A percentile compares a stretch with the other conserved stretches of the same genome.
phyloP scores from a whole-genome alignment of 2,113 vertebrate species.

The Podarcis cretensis region DNA sequence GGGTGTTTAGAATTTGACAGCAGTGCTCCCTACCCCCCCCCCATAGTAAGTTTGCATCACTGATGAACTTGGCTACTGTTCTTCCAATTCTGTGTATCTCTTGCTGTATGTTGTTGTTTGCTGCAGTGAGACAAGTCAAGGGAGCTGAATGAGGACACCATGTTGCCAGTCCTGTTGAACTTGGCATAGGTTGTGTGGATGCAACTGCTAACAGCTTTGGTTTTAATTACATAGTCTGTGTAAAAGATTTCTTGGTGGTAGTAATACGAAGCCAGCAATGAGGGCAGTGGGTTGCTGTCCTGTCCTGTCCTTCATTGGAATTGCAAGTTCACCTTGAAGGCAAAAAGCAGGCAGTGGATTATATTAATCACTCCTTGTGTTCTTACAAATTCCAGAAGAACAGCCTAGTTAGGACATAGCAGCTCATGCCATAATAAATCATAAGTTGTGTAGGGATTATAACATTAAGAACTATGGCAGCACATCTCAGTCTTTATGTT shows the following conservation, averaged over 20 bases:
- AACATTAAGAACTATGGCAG: not conserved
- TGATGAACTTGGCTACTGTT: not conserved
- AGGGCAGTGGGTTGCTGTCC: not conserved
- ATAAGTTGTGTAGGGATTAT: not conserved
- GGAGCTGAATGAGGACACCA: not conserved
- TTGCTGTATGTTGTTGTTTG: slow-evolving; percentile 3
- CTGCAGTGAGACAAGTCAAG: not conserved
- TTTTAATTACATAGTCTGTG: not conserved
- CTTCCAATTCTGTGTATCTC: not conserved
- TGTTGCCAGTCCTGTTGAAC: not conserved
- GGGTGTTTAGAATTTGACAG: not conserved
- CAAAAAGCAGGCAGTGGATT: not conserved
- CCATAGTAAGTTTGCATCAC: not conserved
- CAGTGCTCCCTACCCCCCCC: not conserved
- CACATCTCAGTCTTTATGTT: no score
- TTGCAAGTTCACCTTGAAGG: slow-evolving; percentile 21
- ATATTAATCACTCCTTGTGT: not conserved
- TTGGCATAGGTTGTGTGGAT: not conserved
- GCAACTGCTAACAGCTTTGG: not conserved
- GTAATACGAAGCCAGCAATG: not conserved
- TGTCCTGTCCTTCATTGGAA: not conserved
- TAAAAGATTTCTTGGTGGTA: not conserved
- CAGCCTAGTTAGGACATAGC: not conserved
- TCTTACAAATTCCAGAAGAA: not conserved
- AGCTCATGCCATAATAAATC: not conserved